These are phyloP conservation scores for Eulithis prunata DNA, from an alignment of 2,888 invertebrate genomes.

Conservation along the genomic window DNA sequence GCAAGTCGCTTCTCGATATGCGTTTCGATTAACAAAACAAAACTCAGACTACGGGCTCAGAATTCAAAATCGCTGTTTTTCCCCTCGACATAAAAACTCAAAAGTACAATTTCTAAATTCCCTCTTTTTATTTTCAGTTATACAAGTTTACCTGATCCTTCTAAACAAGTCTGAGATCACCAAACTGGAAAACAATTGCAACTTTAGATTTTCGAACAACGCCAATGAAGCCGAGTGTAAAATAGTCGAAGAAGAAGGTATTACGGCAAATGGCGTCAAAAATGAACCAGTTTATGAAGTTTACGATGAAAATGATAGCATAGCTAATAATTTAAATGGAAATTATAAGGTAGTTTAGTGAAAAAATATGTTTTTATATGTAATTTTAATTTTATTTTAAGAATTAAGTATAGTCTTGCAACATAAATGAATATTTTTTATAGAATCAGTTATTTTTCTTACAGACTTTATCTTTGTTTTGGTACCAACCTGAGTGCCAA, in stretches of 20 bases:
- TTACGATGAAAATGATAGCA: background rate
- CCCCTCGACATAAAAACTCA: too few species aligned
- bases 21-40: too few species aligned
- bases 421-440: too few species aligned
- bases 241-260: background rate
- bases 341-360: background rate
- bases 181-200: background rate
- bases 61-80: too few species aligned
- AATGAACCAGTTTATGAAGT: background rate
- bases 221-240: background rate
- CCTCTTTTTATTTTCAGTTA: background rate
- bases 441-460: too few species aligned
- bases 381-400: too few species aligned
- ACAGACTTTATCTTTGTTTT: too few species aligned
- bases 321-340: background rate
- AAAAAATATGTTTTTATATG: background rate
- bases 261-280: background rate
- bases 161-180: conserved; percentile 4
- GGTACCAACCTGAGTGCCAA: too few species aligned
- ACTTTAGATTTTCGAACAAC: background rate
- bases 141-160: conserved; percentile 25
- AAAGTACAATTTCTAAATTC: too few species aligned
- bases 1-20: too few species aligned
- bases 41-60: too few species aligned
- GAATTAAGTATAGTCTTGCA: too few species aligned